Conservation (phyloP, 2,113 vertebrate genomes). For the Nothobranchius kuhntae region DNA sequence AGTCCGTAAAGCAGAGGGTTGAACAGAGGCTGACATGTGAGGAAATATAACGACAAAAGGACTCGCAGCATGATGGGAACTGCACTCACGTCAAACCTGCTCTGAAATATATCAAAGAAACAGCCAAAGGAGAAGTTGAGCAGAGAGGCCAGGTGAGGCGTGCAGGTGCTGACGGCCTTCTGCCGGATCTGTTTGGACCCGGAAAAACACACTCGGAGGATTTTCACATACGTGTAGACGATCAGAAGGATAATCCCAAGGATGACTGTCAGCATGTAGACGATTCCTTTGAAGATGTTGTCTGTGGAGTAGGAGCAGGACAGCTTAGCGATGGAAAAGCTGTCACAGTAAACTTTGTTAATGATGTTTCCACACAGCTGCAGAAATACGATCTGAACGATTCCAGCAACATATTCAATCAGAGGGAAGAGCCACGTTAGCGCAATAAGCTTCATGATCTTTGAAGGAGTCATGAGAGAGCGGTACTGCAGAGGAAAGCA, state of each 20-base stretch:
- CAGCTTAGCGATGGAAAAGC: constrained; percentile 55
- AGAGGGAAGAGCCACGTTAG: too few relatives aligned
- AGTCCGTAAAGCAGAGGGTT: constrained; percentile 66
- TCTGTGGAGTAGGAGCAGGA: constrained; percentile 51
- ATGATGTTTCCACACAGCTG: too few relatives aligned
- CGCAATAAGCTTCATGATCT: too few relatives aligned
- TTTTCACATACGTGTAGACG: constrained; percentile 28
- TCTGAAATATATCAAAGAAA: constrained; percentile 54
- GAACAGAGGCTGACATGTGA: neutral
- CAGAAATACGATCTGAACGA: too few relatives aligned
- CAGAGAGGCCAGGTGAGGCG: constrained; percentile 53
- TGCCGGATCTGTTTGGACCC: constrained; percentile 1
- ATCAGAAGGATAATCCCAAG: constrained; percentile 8
- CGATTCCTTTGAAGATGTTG: constrained; percentile 15
- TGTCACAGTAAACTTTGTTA: constrained; percentile 58
- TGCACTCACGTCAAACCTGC: constrained; percentile 40
- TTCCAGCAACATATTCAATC: too few relatives aligned
- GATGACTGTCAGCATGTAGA: too few relatives aligned
- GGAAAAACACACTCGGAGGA: constrained; percentile 33
- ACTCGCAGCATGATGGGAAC: constrained; percentile 17
- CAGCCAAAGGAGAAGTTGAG: constrained; percentile 49
- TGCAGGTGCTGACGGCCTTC: constrained; percentile 40
- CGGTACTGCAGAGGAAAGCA: too few relatives aligned
- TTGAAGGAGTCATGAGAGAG: too few relatives aligned
- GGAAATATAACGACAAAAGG: constrained; percentile 55